These are phyloP conservation scores for Flexamia atlantica DNA, from an alignment of 2,888 invertebrate species.

Conservation along the genomic window DNA sequence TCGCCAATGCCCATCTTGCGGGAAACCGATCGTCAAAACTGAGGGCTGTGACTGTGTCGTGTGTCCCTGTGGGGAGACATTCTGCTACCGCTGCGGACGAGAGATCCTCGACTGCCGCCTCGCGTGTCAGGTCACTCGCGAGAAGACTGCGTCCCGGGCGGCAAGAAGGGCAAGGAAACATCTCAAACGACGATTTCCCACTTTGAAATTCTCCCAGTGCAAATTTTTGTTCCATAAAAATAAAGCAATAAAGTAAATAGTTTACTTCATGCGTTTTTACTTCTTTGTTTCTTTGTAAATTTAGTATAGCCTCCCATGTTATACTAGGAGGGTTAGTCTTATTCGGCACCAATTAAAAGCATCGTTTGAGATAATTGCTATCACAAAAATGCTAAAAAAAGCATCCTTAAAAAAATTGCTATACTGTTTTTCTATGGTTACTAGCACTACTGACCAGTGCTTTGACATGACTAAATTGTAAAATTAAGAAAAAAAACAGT, in stretches of 20 bases:
- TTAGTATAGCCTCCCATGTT: too few relatives aligned
- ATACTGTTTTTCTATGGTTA: too few relatives aligned
- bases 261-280: constrained; percentile 26
- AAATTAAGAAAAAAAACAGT: too few relatives aligned
- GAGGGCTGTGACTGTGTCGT: constrained; percentile 12
- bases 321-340: too few relatives aligned
- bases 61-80: constrained; percentile 14
- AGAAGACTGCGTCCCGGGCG: background rate
- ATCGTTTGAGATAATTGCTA: too few relatives aligned
- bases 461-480: too few relatives aligned
- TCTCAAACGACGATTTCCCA: background rate
- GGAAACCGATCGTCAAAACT: background rate
- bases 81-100: constrained; percentile 33
- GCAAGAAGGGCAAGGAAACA: background rate
- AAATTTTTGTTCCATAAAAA: background rate
- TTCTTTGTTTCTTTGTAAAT: too few relatives aligned
- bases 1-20: background rate
- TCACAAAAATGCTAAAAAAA: too few relatives aligned
- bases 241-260: constrained; percentile 42
- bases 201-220: constrained; percentile 21
- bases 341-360: too few relatives aligned
- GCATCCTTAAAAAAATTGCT: too few relatives aligned
- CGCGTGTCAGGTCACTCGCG: background rate
- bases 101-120: background rate
- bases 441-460: too few relatives aligned